Percentiles rank a stretch among this genome's conserved stretches.
Evolutionary conservation across 2,888 invertebrate genomes (phyloP).

Genomic region (Acleris cristana): DNA sequence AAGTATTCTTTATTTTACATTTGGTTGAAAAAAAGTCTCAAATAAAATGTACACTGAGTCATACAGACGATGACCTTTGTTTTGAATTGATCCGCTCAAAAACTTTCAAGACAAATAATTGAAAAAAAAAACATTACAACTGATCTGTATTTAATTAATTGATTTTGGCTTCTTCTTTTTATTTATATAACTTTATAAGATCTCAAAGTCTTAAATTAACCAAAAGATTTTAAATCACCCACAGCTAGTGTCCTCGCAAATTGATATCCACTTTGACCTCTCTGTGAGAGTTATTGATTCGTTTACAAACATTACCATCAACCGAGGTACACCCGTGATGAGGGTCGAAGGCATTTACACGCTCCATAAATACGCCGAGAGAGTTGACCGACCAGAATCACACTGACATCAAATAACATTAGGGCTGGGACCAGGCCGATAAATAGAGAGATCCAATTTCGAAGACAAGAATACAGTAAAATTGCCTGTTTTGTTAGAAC

Average conservation of each 20-base stretch:
- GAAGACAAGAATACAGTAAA: not conserved
- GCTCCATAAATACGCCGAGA: constrained; percentile 41
- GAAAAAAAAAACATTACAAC: too few relatives aligned
- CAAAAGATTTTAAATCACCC: not conserved
- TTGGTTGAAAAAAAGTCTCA: not conserved
- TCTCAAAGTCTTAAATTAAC: too few relatives aligned
- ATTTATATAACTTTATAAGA: too few relatives aligned
- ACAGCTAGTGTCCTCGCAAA: not conserved
- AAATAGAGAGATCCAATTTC: not conserved
- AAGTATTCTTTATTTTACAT: not conserved
- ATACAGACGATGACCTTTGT: too few relatives aligned
- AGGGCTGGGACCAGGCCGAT: not conserved
- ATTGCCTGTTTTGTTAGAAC: not conserved
- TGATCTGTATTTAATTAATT: too few relatives aligned
- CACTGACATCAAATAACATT: constrained; percentile 17
- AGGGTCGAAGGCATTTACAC: constrained; percentile 40
- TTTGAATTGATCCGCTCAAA: too few relatives aligned
- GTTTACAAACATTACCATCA: constrained; percentile 24
- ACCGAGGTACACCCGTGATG: constrained; percentile 2
- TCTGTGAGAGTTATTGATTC: constrained; percentile 18
- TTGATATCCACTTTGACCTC: constrained; percentile 16
- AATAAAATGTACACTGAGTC: not conserved
- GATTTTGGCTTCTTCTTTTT: too few relatives aligned
- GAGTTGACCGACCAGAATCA: constrained; percentile 51
- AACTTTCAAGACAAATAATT: too few relatives aligned